These are phyloP conservation scores for Phainopepla nitens DNA, from an alignment of 2,113 vertebrate species.

Conservation along the genomic window DNA sequence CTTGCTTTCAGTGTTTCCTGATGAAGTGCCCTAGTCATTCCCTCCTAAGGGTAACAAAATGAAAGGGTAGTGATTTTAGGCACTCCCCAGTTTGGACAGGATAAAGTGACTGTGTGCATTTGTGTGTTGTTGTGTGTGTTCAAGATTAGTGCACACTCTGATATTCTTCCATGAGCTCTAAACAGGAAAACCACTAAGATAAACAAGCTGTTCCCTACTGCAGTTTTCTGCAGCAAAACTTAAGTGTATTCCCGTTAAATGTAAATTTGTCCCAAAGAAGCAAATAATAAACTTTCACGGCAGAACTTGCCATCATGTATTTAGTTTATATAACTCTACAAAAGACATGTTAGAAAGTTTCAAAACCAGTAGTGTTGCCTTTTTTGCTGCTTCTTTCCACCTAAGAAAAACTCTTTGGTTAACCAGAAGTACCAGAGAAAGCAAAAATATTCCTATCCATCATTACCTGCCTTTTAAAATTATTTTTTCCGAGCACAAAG, in stretches of 20 bases:
- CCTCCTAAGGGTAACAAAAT: neutral
- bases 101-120: neutral
- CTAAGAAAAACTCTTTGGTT: neutral
- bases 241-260: neutral
- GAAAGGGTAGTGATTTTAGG: constrained; percentile 23
- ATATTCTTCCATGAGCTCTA: constrained; percentile 19
- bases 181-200: constrained; percentile 47
- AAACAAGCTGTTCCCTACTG: neutral
- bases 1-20: neutral
- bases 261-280: neutral
- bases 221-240: neutral
- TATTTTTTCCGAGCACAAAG: neutral
- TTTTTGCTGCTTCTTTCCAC: neutral
- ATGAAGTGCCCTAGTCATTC: neutral
- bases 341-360: neutral
- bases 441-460: neutral
- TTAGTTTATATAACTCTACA: neutral
- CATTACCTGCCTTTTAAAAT: neutral
- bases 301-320: neutral
- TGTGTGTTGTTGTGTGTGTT: neutral
- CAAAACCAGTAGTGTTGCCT: neutral
- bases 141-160: neutral
- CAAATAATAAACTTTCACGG: neutral
- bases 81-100: neutral
- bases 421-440: neutral